Evolutionary conservation across 2,113 vertebrate species (phyloP).

Genomic region (Polypterus senegalus): DNA sequence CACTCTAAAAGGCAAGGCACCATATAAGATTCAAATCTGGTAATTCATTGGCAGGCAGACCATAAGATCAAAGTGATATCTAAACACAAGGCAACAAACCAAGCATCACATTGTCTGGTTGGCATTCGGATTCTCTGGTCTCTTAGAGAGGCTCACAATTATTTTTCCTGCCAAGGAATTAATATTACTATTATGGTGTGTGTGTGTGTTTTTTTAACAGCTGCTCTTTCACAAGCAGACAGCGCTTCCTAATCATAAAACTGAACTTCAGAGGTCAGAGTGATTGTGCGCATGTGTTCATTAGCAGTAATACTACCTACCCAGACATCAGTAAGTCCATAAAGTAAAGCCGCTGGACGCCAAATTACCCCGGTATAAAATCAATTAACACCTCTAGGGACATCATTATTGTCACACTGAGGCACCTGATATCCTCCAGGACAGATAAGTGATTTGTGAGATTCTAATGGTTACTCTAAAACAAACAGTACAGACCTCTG

Average conservation of each 20-base stretch:
- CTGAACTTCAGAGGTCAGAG: conserved; percentile 52
- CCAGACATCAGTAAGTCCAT: conserved; percentile 50
- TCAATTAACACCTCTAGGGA: conserved; percentile 74
- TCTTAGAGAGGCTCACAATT: no score
- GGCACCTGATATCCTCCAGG: conserved; percentile 61
- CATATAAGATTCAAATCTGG: no score
- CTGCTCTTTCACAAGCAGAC: conserved; percentile 14
- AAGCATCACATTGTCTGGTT: no score
- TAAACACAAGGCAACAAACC: no score
- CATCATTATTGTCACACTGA: conserved; percentile 73
- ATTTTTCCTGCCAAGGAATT: conserved; percentile 15
- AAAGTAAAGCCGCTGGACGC: conserved; percentile 49
- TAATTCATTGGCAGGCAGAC: no score
- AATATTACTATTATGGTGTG: conserved; percentile 18
- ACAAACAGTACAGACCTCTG: conserved; percentile 12
- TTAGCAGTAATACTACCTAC: conserved; percentile 61
- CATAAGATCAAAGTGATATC: no score
- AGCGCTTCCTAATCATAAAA: conserved; percentile 47
- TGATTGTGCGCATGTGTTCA: conserved; percentile 56
- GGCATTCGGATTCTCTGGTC: no score
- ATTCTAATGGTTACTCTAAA: conserved; percentile 42
- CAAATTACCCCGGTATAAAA: conserved; percentile 66
- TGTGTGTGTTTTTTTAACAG: conserved; percentile 2
- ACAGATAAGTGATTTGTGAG: conserved; percentile 64
- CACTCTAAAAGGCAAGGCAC: no score